Conservation (phyloP, 2,888 invertebrate genomes). For the Uloborus plumipes region DNA sequence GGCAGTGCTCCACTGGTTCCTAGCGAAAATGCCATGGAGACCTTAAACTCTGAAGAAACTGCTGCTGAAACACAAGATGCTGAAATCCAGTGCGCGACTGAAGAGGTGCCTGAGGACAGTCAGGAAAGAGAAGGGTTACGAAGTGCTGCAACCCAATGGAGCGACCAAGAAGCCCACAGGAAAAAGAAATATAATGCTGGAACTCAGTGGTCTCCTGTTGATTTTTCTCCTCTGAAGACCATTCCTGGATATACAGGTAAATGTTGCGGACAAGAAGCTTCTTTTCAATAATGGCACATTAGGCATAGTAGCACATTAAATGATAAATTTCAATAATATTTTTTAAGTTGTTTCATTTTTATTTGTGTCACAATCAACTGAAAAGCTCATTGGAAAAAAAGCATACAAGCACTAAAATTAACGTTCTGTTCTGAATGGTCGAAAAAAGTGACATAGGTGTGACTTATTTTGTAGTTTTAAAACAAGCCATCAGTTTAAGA, state of each 20-base stretch:
- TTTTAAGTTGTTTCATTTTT: too few species aligned
- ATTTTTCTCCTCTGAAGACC: conserved; percentile 54
- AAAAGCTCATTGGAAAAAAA: too few species aligned
- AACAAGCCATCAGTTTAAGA: too few species aligned
- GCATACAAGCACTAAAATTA: too few species aligned
- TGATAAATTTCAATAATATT: too few species aligned
- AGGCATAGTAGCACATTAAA: too few species aligned
- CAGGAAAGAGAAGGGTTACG: conserved; percentile 55
- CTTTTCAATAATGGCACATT: too few species aligned
- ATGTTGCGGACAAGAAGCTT: neutral
- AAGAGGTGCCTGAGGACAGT: conserved; percentile 36
- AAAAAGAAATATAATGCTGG: conserved; percentile 50
- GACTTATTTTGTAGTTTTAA: too few species aligned
- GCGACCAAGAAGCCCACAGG: conserved; percentile 52
- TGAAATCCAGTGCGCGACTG: conserved; percentile 43
- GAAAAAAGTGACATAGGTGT: too few species aligned
- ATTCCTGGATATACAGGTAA: conserved; percentile 59
- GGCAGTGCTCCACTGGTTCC: conserved; percentile 9
- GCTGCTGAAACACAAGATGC: conserved; percentile 8
- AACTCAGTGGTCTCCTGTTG: conserved; percentile 62
- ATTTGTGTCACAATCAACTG: too few species aligned
- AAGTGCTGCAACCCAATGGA: conserved; percentile 64
- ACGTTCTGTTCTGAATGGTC: too few species aligned
- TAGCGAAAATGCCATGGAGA: conserved; percentile 30
- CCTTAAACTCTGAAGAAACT: conserved; percentile 7